A percentile compares a stretch with the other conserved stretches of the same genome.
Evolutionary conservation across 2,888 invertebrate genomes (phyloP).

Genomic region (Tenthredo scrophulariae): DNA sequence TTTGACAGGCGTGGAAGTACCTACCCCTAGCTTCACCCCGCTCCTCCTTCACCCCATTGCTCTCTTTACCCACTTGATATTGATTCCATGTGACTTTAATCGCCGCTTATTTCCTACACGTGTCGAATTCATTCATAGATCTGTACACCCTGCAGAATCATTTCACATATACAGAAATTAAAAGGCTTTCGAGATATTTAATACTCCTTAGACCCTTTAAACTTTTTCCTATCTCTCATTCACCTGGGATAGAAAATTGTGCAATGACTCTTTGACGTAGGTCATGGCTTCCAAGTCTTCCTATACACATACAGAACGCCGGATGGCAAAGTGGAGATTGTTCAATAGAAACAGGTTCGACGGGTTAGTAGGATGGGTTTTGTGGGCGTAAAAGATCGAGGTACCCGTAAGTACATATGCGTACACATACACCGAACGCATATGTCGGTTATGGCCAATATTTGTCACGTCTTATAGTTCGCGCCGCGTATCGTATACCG

Average conservation of each 20-base stretch:
- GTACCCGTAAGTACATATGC: too few relatives aligned
- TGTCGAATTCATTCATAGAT: constrained; percentile 4
- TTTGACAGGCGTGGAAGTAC: constrained; percentile 45
- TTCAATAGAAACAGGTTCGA: constrained; percentile 28
- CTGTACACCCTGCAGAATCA: not conserved
- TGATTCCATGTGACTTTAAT: constrained; percentile 51
- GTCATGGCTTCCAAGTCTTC: not conserved
- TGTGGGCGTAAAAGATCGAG: not conserved
- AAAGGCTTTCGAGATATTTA: not conserved
- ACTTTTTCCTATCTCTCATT: not conserved
- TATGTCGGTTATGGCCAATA: constrained; percentile 71
- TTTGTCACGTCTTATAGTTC: constrained; percentile 75
- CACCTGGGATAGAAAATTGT: not conserved
- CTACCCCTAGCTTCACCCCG: constrained; percentile 11
- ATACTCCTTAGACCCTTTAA: not conserved
- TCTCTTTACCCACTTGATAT: constrained; percentile 28
- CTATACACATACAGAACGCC: not conserved
- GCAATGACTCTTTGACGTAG: not conserved
- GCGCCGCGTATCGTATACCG: constrained; percentile 64
- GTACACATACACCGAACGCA: too few relatives aligned
- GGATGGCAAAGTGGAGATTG: not conserved
- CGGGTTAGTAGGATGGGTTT: not conserved
- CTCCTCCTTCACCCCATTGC: not conserved
- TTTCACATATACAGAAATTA: not conserved
- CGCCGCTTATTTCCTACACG: constrained; percentile 15